phyloP scores from a whole-genome alignment of 2,888 invertebrate genomes.

The Neocrepidodera transversa region DNA sequence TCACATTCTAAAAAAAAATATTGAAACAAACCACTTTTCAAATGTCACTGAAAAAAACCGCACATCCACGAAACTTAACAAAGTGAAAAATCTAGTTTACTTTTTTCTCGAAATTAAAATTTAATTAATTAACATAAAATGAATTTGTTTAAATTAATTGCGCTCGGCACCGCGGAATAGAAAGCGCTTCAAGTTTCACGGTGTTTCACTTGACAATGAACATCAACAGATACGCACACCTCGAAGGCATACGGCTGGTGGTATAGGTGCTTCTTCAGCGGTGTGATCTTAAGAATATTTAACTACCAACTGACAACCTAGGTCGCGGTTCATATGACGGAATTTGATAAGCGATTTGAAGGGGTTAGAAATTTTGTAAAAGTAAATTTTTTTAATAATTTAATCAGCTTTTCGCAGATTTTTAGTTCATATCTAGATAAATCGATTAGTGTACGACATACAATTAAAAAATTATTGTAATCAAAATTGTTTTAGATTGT shows the following conservation, averaged over 20 bases:
- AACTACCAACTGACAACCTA: conserved; percentile 24
- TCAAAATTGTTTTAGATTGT: too few relatives aligned
- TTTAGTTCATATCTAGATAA: too few relatives aligned
- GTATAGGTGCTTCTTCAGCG: conserved; percentile 16
- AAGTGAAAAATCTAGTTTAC: not conserved
- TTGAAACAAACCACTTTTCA: conserved; percentile 3
- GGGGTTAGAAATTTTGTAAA: conserved; percentile 2
- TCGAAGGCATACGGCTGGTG: conserved; percentile 28
- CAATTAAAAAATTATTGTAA: too few relatives aligned
- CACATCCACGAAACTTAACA: not conserved
- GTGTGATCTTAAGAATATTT: conserved; percentile 18
- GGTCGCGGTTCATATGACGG: conserved; percentile 19
- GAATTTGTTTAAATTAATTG: conserved; percentile 6
- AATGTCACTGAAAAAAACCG: conserved; percentile 4
- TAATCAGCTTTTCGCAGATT: too few relatives aligned
- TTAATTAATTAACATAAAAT: conserved; percentile 2
- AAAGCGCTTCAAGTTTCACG: conserved; percentile 30
- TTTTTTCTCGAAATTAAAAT: not conserved
- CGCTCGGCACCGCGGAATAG: conserved; percentile 5
- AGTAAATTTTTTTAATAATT: not conserved
- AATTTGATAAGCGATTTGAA: too few relatives aligned
- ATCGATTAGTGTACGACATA: too few relatives aligned
- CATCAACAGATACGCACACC: conserved; percentile 30
- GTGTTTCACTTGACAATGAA: conserved; percentile 26
- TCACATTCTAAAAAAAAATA: not conserved